phyloP scores from a whole-genome alignment of 2,888 invertebrate species.

The Hermodice carunculata region DNA sequence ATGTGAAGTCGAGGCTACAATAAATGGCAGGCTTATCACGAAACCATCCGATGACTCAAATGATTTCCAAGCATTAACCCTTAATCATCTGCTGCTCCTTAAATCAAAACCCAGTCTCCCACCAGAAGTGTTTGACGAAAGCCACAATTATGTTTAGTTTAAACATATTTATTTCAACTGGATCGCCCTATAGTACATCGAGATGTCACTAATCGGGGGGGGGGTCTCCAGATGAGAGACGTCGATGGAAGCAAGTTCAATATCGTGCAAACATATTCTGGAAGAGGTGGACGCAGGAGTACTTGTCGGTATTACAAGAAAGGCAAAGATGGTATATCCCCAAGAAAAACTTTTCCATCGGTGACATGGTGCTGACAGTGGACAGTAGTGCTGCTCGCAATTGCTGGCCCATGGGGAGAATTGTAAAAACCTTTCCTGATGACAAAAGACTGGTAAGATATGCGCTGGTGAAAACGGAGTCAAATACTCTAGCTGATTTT shows the following conservation, averaged over 20 bases:
- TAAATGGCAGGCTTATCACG: neutral
- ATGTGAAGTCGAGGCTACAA: neutral
- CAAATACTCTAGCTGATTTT: neutral
- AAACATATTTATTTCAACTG: no score
- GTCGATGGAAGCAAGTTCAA: neutral
- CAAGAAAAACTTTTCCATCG: neutral
- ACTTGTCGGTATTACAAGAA: neutral
- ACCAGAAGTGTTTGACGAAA: neutral
- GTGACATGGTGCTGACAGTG: neutral
- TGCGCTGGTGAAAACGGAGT: neutral
- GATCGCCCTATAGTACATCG: no score
- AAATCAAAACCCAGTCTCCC: neutral
- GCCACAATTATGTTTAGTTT: neutral
- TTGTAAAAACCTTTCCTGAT: neutral
- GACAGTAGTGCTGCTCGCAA: neutral
- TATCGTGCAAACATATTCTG: no score
- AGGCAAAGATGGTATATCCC: slow-evolving; percentile 4
- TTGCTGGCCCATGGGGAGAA: slow-evolving; percentile 1
- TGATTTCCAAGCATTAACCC: slow-evolving; percentile 1
- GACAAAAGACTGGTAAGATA: neutral
- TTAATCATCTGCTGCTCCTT: neutral
- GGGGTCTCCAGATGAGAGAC: no score
- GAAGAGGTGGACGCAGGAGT: no score
- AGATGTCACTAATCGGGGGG: no score
- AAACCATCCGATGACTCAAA: neutral